These are phyloP conservation scores for Eulemur rufifrons DNA, from an alignment of 2,113 vertebrate genomes.

Conservation along the genomic window DNA sequence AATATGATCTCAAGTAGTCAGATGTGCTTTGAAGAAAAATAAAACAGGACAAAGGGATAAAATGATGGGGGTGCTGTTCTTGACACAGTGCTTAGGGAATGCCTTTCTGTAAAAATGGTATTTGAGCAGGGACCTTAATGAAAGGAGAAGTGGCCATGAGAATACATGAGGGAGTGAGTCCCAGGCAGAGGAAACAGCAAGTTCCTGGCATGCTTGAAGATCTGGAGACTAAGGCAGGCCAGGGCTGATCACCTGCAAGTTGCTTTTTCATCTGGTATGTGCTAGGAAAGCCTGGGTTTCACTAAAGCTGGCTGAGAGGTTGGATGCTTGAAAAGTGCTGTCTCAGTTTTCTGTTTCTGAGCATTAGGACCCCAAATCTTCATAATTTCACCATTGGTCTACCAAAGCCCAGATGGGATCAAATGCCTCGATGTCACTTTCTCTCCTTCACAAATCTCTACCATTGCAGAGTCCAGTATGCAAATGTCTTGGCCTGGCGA, in stretches of 20 bases:
- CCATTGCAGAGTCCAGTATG: neutral
- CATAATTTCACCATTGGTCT: neutral
- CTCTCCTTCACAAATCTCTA: neutral
- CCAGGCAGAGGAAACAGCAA: neutral
- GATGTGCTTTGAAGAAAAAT: conserved; percentile 18
- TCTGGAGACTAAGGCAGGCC: neutral
- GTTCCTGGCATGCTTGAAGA: neutral
- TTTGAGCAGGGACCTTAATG: neutral
- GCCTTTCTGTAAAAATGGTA: neutral
- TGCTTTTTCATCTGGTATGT: neutral
- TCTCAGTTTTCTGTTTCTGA: neutral
- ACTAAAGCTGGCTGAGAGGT: neutral
- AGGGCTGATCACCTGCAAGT: neutral
- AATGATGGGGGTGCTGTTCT: neutral
- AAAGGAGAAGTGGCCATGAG: neutral
- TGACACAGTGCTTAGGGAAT: neutral
- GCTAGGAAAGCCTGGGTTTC: neutral
- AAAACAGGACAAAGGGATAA: neutral
- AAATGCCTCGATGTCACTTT: neutral
- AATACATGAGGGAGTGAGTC: neutral
- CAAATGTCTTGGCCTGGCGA: neutral
- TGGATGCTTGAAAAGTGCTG: neutral
- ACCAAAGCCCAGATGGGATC: neutral
- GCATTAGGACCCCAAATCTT: neutral
- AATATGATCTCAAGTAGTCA: neutral